These are phyloP conservation scores for Stenichneumon culpator DNA, from an alignment of 2,888 invertebrate genomes.

Conservation along the genomic window DNA sequence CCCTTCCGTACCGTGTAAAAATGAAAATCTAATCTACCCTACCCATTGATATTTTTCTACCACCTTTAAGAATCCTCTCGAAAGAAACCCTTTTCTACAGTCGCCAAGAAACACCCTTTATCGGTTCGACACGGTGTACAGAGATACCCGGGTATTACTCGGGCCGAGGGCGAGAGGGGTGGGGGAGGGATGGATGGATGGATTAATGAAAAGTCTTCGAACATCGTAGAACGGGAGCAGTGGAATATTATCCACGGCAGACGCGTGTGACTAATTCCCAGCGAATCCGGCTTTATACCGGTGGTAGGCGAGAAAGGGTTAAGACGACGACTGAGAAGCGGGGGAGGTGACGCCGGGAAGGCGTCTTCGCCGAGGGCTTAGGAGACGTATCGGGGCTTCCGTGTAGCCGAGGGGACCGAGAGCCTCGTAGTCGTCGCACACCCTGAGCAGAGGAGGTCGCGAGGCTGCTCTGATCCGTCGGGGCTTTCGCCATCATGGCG, in stretches of 20 bases:
- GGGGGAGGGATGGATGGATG: not conserved
- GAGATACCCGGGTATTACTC: conserved; percentile 43
- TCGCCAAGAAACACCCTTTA: conserved; percentile 30
- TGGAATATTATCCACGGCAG: conserved; percentile 61
- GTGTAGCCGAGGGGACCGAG: conserved; percentile 54
- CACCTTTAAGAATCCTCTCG: not conserved
- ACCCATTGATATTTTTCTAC: not conserved
- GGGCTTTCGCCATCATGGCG: conserved; percentile 77
- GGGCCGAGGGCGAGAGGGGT: not conserved
- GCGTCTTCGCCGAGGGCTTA: conserved; percentile 70
- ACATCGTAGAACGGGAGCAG: conserved; percentile 44
- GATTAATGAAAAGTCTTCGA: conserved; percentile 66
- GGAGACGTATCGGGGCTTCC: conserved; percentile 67
- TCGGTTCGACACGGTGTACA: conserved; percentile 38
- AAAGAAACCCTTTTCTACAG: conserved; percentile 7
- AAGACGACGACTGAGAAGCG: conserved; percentile 69
- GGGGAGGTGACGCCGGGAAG: conserved; percentile 65
- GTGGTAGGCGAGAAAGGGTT: conserved; percentile 76
- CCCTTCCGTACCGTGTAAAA: too few relatives aligned
- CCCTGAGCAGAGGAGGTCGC: conserved; percentile 32
- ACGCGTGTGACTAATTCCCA: conserved; percentile 70
- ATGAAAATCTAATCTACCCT: too few relatives aligned
- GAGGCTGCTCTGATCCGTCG: conserved; percentile 71
- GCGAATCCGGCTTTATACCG: conserved; percentile 71
- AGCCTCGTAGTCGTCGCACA: conserved; percentile 38